Evolutionary conservation across 2,113 vertebrate genomes (phyloP), one percentile per base, ranked within the genome.

Genomic region (Centropus bengalensis): DNA sequence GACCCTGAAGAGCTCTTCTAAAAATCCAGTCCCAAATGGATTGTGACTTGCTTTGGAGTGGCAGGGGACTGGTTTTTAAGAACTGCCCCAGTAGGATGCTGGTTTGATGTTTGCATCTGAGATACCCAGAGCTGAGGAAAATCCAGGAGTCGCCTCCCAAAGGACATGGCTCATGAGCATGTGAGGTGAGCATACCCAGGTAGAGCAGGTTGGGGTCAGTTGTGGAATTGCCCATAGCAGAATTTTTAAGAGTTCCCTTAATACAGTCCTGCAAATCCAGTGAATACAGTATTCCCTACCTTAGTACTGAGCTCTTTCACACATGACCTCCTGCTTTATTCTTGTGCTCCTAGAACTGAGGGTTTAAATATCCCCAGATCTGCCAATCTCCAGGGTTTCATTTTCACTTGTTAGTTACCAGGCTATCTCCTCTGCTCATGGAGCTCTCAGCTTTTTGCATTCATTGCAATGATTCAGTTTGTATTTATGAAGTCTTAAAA

Each of bases 281-380:
- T 0, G 1, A 40, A n/a, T 32, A 10, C 5, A 26, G 9, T 4
- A 5, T 62, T 83, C 14, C 22, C 3, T 12, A 20, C 23, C 1
- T 18, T 47, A 19, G 66, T 18, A 44, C 8, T 8, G 40, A 36
- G n/a, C 40, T 64, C 21, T n/a, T 79, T 27, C 30, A 33, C 52
- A 19, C 4, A 1, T 0, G 14, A 27, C 21, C 26, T 56, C 12
- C 23, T 23, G 8, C 36, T 71, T 74, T 54, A 4, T 32, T 67
- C 23, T 52, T 40, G n/a, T 17, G 28, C 16, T 11, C 59, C 10
- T 64, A 8, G 17, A 82, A 33, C 0, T 59, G 42, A 58, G 9
- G 8, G 8, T 23, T 81, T 68, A 40, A 52, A 4, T 60, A 49
- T 64, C 49, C 14, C 13, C 26, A 33, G 33, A 28, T 75, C 21